Evolutionary conservation across 2,797 vertebrate species (phyloP).

Genomic region (Ctenopoma multispine): DNA sequence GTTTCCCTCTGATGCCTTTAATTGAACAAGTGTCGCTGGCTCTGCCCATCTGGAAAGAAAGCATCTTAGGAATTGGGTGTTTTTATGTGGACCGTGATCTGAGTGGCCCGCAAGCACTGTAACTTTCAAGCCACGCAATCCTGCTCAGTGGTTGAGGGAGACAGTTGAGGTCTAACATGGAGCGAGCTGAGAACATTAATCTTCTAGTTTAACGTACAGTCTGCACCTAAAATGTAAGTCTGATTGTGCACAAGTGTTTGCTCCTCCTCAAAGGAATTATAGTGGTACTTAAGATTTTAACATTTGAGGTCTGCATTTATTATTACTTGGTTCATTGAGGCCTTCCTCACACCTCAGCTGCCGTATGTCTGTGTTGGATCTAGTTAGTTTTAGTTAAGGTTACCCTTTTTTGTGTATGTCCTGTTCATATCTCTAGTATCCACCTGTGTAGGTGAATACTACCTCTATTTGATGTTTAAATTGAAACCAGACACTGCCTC

Average conservation of each 20-base stretch:
- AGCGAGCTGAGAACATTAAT: constrained; percentile 10
- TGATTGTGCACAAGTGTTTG: constrained; percentile 3
- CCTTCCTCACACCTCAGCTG: constrained; percentile 1
- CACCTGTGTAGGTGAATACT: constrained; percentile 36
- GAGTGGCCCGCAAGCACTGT: constrained; percentile 24
- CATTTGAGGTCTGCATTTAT: constrained; percentile 10
- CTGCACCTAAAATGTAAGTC: constrained; percentile 7
- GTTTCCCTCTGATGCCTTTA: constrained; percentile 71
- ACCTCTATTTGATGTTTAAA: constrained; percentile 34
- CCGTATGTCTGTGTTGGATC: constrained; percentile 6
- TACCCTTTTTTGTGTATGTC: neutral
- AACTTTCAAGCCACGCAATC: constrained; percentile 10
- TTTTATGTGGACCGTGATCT: constrained; percentile 39
- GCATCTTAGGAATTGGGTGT: constrained; percentile 62
- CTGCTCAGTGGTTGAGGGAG: constrained; percentile 1
- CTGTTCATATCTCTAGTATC: constrained; percentile 36
- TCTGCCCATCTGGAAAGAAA: constrained; percentile 62
- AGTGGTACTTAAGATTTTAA: constrained; percentile 14
- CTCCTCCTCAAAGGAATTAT: constrained; percentile 7
- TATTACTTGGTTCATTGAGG: constrained; percentile 11
- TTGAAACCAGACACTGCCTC: constrained; percentile 31
- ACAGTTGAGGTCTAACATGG: neutral
- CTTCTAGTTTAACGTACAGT: constrained; percentile 9
- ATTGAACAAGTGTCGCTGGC: constrained; percentile 72
- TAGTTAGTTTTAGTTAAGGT: no score